phyloP scores from a whole-genome alignment of 2,113 vertebrate genomes.

The Picathartes gymnocephalus region DNA sequence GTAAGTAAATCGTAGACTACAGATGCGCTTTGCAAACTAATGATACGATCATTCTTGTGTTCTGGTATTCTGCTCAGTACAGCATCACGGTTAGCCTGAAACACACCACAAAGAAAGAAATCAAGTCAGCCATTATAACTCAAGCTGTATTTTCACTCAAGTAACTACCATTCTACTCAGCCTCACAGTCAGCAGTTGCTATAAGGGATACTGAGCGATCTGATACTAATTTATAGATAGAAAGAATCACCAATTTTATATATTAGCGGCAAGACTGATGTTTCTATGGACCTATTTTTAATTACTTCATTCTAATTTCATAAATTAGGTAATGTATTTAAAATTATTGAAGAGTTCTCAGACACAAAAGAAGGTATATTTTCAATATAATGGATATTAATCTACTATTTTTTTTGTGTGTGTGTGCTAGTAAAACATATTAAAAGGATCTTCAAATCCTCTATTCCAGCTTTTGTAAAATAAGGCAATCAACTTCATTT shows the following conservation, averaged over 20 bases:
- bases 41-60: conserved; percentile 93
- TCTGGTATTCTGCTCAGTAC: conserved; percentile 97
- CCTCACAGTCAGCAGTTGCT: neutral
- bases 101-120: neutral
- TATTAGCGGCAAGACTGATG: neutral
- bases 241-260: neutral
- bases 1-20: conserved; percentile 96
- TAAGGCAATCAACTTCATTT: neutral
- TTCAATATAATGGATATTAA: neutral
- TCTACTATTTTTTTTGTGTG: neutral
- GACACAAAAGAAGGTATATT: neutral
- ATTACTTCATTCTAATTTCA: neutral
- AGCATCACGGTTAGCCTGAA: conserved; percentile 93
- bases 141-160: neutral
- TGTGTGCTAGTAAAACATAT: neutral
- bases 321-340: neutral
- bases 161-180: neutral
- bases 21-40: conserved; percentile 96
- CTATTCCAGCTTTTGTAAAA: neutral
- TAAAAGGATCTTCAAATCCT: neutral
- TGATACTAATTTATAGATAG: neutral
- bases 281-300: neutral
- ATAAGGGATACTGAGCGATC: neutral
- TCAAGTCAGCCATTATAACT: neutral
- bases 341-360: neutral